Percentiles rank a stretch among this genome's conserved stretches.
Evolutionary conservation across 2,113 vertebrate genomes (phyloP).

Genomic region (Chaetodon trifascialis): DNA sequence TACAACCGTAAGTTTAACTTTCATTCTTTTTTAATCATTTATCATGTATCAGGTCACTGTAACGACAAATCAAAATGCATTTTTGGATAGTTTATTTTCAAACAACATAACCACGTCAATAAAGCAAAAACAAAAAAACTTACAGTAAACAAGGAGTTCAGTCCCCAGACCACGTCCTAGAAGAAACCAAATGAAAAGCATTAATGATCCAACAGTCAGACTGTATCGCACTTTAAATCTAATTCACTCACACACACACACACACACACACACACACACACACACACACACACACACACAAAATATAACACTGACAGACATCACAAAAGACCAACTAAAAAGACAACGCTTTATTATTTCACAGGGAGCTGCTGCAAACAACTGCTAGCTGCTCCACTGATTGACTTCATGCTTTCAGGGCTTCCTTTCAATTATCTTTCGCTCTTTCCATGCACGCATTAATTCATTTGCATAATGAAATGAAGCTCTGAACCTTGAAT

Average conservation of each 20-base stretch:
- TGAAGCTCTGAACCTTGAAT: background rate
- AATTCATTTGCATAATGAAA: slow-evolving; percentile 15
- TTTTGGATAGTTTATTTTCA: background rate
- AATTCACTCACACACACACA: background rate
- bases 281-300: background rate
- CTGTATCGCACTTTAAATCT: background rate
- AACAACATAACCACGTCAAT: background rate
- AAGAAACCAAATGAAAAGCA: slow-evolving; percentile 53
- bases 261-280: background rate
- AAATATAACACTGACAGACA: background rate
- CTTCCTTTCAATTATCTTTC: background rate
- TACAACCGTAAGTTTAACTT: no score
- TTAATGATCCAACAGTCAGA: background rate
- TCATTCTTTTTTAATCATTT: no score
- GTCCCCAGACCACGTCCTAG: slow-evolving; percentile 98
- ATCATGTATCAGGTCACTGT: no score
- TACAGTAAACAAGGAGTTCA: slow-evolving; percentile 99
- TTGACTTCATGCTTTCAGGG: background rate
- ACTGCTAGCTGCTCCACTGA: background rate
- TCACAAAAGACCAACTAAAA: background rate
- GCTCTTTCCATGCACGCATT: background rate
- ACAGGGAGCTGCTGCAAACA: background rate
- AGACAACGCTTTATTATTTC: background rate
- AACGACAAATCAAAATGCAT: no score
- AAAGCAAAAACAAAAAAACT: slow-evolving; percentile 75